Evolutionary conservation across 2,797 vertebrate genomes (phyloP).

Genomic region (Gymnopithys bicolor): DNA sequence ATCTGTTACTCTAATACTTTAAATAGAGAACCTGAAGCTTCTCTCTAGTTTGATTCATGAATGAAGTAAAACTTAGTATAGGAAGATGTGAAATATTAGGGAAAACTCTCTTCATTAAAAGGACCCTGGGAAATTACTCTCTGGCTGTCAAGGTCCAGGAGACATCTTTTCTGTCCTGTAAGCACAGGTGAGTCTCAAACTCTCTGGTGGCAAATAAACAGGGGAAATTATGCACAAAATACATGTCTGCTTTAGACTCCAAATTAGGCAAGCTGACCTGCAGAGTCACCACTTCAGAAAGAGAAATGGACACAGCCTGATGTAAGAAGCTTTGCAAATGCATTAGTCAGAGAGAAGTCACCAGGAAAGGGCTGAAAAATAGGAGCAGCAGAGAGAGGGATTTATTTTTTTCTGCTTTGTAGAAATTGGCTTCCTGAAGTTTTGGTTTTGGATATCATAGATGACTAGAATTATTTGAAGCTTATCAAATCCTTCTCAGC

Average conservation of each 20-base stretch:
- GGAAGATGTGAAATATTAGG: not conserved
- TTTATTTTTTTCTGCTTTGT: conserved; percentile 24
- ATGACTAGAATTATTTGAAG: conserved; percentile 27
- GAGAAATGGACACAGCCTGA: conserved; percentile 36
- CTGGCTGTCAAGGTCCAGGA: not conserved
- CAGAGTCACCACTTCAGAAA: not conserved
- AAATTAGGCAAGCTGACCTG: conserved; percentile 30
- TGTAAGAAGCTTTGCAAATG: conserved; percentile 42
- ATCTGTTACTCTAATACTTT: conserved; percentile 25
- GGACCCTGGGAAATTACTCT: not conserved
- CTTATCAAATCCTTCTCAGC: conserved; percentile 37
- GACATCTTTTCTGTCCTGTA: not conserved
- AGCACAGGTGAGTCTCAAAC: not conserved
- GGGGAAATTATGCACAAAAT: conserved; percentile 11
- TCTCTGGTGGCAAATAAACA: conserved; percentile 6
- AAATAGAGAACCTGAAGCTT: conserved; percentile 32
- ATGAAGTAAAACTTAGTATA: not conserved
- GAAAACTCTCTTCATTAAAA: not conserved
- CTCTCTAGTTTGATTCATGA: not conserved
- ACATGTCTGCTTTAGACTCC: not conserved
- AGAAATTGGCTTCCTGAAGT: conserved; percentile 30
- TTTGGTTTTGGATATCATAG: conserved; percentile 27
- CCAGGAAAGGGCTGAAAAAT: conserved; percentile 24
- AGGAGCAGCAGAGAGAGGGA: not conserved
- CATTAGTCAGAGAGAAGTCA: conserved; percentile 17